Percentiles rank a stretch among this genome's conserved stretches.
Conservation (phyloP, 2,797 vertebrate species). For the Pangasius krempfi region DNA sequence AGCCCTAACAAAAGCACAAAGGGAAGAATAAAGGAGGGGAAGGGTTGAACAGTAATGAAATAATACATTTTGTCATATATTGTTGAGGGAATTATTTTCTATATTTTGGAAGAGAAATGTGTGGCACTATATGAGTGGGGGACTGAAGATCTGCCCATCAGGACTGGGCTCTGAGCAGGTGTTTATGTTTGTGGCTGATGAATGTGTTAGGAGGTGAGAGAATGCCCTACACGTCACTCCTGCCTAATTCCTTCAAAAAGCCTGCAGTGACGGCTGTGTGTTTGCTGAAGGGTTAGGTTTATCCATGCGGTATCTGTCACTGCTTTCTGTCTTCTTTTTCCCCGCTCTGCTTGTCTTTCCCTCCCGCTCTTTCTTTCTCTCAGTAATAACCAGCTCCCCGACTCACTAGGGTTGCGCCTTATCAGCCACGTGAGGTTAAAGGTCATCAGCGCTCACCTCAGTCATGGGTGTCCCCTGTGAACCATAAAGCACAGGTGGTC, state of each 20-base stretch:
- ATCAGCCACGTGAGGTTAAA: slow-evolving; percentile 18
- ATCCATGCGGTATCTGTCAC: slow-evolving; percentile 63
- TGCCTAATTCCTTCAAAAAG: slow-evolving; percentile 65
- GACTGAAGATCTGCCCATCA: neutral
- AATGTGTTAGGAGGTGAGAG: slow-evolving; percentile 32
- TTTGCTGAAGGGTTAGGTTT: slow-evolving; percentile 65
- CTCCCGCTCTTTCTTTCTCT: neutral
- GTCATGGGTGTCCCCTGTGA: slow-evolving; percentile 19
- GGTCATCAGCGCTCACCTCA: slow-evolving; percentile 29
- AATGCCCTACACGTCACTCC: slow-evolving; percentile 10
- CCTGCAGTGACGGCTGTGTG: slow-evolving; percentile 60
- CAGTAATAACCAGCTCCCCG: neutral
- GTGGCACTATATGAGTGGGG: neutral
- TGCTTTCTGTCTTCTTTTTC: slow-evolving; percentile 27
- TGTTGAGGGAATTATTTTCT: neutral
- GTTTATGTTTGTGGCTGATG: slow-evolving; percentile 40
- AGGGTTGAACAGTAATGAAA: neutral
- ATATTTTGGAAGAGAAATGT: neutral
- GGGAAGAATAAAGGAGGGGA: neutral
- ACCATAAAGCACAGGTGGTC: slow-evolving; percentile 38
- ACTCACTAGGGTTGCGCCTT: neutral
- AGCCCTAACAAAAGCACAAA: neutral
- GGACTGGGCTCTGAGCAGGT: slow-evolving; percentile 20
- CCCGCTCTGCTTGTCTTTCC: neutral
- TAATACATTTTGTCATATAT: neutral